Evolutionary conservation across 2,797 vertebrate species (phyloP).

Genomic region (Sebastes nivosus): DNA sequence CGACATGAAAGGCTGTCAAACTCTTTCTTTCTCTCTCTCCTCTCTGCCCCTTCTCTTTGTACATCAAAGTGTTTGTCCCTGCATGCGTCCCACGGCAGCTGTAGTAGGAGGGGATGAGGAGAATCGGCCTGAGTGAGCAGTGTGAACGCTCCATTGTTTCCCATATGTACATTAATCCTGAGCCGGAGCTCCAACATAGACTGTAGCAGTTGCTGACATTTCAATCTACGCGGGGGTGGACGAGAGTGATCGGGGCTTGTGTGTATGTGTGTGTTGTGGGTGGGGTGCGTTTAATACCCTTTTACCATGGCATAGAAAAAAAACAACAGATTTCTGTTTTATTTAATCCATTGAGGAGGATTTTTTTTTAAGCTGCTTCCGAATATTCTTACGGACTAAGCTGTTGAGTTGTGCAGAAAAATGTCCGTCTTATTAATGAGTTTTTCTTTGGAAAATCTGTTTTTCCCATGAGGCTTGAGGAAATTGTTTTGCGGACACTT

Average conservation of each 20-base stretch:
- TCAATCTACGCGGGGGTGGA: conserved; percentile 51
- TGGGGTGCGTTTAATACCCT: conserved; percentile 53
- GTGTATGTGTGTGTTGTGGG: conserved; percentile 29
- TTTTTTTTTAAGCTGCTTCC: conserved; percentile 62
- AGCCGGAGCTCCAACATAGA: conserved; percentile 52
- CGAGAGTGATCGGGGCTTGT: conserved; percentile 8
- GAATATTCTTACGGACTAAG: conserved; percentile 50
- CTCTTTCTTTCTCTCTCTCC: conserved; percentile 20
- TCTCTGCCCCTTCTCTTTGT: conserved; percentile 37
- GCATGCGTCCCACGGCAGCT: conserved; percentile 34
- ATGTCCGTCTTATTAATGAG: conserved; percentile 50
- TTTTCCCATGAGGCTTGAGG: neutral
- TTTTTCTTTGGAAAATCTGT: conserved; percentile 35
- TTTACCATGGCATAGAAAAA: conserved; percentile 42
- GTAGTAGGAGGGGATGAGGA: conserved; percentile 49
- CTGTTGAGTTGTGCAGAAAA: conserved; percentile 43
- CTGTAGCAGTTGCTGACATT: conserved; percentile 63
- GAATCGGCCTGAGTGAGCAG: conserved; percentile 20
- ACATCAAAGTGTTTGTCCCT: conserved; percentile 58
- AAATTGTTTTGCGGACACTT: conserved; percentile 24
- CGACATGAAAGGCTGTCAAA: conserved; percentile 56
- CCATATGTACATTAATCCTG: conserved; percentile 76
- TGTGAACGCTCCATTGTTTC: conserved; percentile 65
- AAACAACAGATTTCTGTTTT: conserved; percentile 46
- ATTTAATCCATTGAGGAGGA: conserved; percentile 71